phyloP scores from a whole-genome alignment of 2,113 vertebrate genomes.

The Xenopus tropicalis region UCB_Xtro_10.0 CM004450.2:90041501-90042000 shows the following conservation, averaged over 20 bases:
- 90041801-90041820: conserved; percentile 66
- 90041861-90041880: conserved; percentile 72
- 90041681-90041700: not conserved
- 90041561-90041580: no score
- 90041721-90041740: conserved; percentile 36
- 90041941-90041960: conserved; percentile 58
- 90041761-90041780: conserved; percentile 43
- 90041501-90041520: no score
- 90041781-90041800: conserved; percentile 66
- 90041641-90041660: not conserved
- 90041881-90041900: conserved; percentile 75
- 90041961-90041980: conserved; percentile 69
- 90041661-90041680: not conserved
- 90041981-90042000: conserved; percentile 52
- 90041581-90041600: not conserved
- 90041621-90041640: not conserved
- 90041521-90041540: no score
- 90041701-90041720: conserved; percentile 22
- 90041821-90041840: conserved; percentile 78
- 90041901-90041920: conserved; percentile 46
- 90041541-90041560: no score
- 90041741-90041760: conserved; percentile 50
- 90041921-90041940: conserved; percentile 75
- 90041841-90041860: conserved; percentile 71
- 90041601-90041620: not conserved